Evolutionary conservation across 2,113 vertebrate species (phyloP), one percentile per base, ranked within the genome.

Genomic region (Toxostoma redivivum): DNA sequence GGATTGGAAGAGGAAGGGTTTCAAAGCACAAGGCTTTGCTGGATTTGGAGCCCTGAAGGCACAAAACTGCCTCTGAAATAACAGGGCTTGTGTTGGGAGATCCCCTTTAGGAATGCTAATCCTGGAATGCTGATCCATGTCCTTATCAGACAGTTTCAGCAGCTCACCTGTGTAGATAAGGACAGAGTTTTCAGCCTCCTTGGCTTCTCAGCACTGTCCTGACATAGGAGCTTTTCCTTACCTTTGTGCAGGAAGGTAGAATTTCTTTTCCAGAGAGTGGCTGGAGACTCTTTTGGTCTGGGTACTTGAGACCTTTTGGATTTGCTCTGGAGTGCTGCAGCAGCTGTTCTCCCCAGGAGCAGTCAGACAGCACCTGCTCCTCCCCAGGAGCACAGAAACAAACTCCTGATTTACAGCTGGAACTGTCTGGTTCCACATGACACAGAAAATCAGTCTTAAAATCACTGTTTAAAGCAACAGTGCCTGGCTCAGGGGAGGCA

Each of bases 301-400:
- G 24, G 19, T 24, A 2, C 45, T 30, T 31, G 4, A 66, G 78
- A 11, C 18, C 24, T 56, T 24, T 15, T 8, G 51, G 60, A 0
- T 61, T 3, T 5, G 27, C 37, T 38, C 5, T 31, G 31, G 5
- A 3, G 37, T 66, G 23, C 51, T 25, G 30, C 69, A 30, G n/a
- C 5, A 1, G 31, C 60, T 67, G 57, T 61, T 22, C 31, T 48
- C 85, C 81, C 62, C 27, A 1, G 0, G 0, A 33, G 72, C 45
- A 48, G 47, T 10, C 56, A 14, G 15, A 25, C 69, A 30, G 30
- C 5, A 1, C 33, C 60, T 64, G 57, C 66, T 22, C 33, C 27
- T 45, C 85, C 72, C 67, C 28, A 1, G 0, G 0, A 33, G 72
- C 47, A 54, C 0, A 27, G 56, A 21, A 45, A 27, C 11, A 0